Base-by-base conservation (phyloP, 2,113 vertebrate species). In the Cynocephalus volans region DNA sequence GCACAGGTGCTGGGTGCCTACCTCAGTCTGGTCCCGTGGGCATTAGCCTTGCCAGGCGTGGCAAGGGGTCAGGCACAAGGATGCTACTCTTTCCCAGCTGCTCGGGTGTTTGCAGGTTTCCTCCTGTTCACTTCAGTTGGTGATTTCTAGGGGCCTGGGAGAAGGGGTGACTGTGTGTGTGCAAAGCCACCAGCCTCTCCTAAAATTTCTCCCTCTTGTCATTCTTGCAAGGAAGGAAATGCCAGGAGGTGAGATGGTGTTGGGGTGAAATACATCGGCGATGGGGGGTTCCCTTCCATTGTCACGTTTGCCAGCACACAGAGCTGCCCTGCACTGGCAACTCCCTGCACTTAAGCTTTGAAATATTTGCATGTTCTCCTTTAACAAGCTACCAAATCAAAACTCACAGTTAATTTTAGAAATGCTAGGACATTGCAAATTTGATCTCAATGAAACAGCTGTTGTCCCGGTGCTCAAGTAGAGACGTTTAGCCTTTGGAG, bases 141-240 rank as follows among this genome's bases (percentile, higher is more conserved):
- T 33, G 2, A 9, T 36, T 6, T n/a, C 67, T 82, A 1, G 0
- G 18, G 80, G 12, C 14, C 4, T 45, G 24, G 2, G 73, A 23
- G n/a, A 54, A 6, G 15, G 45, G 18, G 41, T 52, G 33, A 28
- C 58, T 26, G 17, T 23, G 23, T n/a, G 23, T 14, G 48, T 4
- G 8, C 13, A 3, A 4, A 24, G 28, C 19, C 2, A 14, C 6
- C 1, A 0, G 19, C 13, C 48, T 31, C n/a, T 17, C 64, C 1
- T 21, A 0, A 69, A 2, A 60, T n/a, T 12, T 64, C 62, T 48
- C 5, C 23, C 5, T n/a, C 19, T n/a, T 1, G 0, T 50, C 41
- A 11, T 45, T 26, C 45, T 24, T 21, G 4, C 69, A 73, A 12
- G 28, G 52, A 19, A 36, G 13, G 19, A 24, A 14, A 9, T 85